These are phyloP conservation scores for Poecilobothrus nobilitatus DNA, from an alignment of 2,888 invertebrate genomes.

Conservation along the genomic window DNA sequence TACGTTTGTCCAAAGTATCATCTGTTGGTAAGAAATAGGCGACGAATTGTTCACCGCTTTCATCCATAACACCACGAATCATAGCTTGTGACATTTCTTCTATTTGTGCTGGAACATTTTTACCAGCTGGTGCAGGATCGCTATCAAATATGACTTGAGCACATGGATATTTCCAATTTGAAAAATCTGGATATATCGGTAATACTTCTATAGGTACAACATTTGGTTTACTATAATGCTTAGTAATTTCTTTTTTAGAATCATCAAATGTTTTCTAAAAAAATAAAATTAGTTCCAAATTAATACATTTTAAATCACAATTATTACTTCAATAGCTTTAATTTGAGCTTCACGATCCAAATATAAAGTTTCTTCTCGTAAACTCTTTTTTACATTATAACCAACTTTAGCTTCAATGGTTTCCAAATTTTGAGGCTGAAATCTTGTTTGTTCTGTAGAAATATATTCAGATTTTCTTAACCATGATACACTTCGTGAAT, in stretches of 20 bases:
- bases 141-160: conserved; percentile 98
- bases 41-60: conserved; percentile 97
- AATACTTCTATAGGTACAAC: conserved; percentile 83
- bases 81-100: conserved; percentile 99
- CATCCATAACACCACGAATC: conserved; percentile 99
- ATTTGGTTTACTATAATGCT: conserved; percentile 94
- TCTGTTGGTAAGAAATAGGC: conserved; percentile 96
- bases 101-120: conserved; percentile 76
- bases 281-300: not conserved
- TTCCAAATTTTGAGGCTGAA: conserved; percentile 91
- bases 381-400: conserved; percentile 91
- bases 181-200: conserved; percentile 90
- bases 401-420: conserved; percentile 99
- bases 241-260: conserved; percentile 71
- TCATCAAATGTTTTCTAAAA: conserved; percentile 82
- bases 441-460: conserved; percentile 95
- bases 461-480: conserved; percentile 97
- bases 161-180: conserved; percentile 95
- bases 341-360: conserved; percentile 97
- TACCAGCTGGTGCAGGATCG: conserved; percentile 88
- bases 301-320: not conserved
- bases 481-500: conserved; percentile 97
- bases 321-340: conserved; percentile 70
- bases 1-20: conserved; percentile 81
- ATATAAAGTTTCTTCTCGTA: conserved; percentile 85